Percentiles rank a stretch among this genome's conserved stretches.
Evolutionary conservation across 2,113 vertebrate species (phyloP).

Genomic region (Platysteira castanea): DNA sequence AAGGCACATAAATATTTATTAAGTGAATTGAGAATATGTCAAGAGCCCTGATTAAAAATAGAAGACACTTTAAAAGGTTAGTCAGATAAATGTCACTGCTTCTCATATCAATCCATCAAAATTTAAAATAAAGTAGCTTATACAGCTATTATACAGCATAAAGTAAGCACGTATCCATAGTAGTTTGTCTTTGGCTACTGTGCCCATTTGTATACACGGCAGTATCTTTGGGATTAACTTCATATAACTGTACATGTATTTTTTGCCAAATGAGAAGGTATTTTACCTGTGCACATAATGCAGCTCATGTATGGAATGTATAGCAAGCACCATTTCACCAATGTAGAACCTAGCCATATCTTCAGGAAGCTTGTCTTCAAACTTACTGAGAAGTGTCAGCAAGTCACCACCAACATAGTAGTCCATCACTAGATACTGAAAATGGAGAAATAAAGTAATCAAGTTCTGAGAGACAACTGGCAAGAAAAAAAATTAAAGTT

Average conservation of each 20-base stretch:
- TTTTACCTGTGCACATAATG: slow-evolving; percentile 92
- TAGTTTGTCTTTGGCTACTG: not conserved
- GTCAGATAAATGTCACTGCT: not conserved
- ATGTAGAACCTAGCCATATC: slow-evolving; percentile 97
- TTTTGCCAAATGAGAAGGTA: not conserved
- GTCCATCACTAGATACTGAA: slow-evolving; percentile 97
- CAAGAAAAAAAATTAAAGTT: not conserved
- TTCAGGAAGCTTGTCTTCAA: slow-evolving; percentile 94
- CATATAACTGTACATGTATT: not conserved
- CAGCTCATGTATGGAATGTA: slow-evolving; percentile 95
- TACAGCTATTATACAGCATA: not conserved
- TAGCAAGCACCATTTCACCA: slow-evolving; percentile 96
- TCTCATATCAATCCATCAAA: not conserved
- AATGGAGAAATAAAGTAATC: not conserved
- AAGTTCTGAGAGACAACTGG: not conserved
- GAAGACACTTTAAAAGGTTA: slow-evolving; percentile 1
- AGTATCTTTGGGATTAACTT: not conserved
- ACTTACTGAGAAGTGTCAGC: slow-evolving; percentile 96
- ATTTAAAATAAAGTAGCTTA: not conserved
- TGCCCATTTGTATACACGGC: not conserved
- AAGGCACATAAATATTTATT: not conserved
- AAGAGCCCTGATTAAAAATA: not conserved
- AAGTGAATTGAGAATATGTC: not conserved
- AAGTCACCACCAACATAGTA: slow-evolving; percentile 98
- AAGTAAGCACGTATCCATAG: not conserved